Conservation (phyloP, 2,113 vertebrate species). For the Elephas maximus region DNA sequence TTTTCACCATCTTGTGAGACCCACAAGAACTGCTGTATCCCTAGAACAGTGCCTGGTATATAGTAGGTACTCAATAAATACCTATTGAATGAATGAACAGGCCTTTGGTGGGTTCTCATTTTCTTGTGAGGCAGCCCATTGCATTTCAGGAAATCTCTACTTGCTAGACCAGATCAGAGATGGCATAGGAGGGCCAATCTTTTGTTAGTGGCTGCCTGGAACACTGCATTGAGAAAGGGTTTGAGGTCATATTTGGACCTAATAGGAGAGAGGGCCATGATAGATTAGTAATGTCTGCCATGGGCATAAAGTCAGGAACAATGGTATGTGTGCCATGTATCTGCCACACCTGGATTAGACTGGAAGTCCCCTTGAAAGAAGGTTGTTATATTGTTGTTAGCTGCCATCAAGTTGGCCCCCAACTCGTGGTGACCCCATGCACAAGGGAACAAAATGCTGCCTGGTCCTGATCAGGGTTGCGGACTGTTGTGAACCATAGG, state of each 20-base stretch:
- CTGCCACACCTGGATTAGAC: background rate
- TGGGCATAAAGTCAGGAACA: background rate
- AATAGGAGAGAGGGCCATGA: background rate
- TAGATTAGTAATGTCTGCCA: constrained; percentile 40
- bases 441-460: background rate
- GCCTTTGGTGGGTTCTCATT: background rate
- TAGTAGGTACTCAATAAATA: background rate
- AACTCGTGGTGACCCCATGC: background rate
- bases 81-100: background rate
- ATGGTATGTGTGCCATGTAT: fast-evolving
- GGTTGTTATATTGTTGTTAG: background rate
- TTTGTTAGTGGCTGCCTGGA: background rate
- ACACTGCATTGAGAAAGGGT: background rate
- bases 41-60: background rate
- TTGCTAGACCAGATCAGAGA: background rate
- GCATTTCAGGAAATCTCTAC: background rate
- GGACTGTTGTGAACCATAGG: background rate
- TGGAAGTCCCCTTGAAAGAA: background rate
- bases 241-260: background rate
- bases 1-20: background rate
- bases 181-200: background rate
- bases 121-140: background rate
- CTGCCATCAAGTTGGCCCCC: background rate
- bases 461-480: background rate
- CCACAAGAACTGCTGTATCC: background rate